phyloP scores from a whole-genome alignment of 92 coral and sea anemone genomes.

The Paramuricea clavata region DNA sequence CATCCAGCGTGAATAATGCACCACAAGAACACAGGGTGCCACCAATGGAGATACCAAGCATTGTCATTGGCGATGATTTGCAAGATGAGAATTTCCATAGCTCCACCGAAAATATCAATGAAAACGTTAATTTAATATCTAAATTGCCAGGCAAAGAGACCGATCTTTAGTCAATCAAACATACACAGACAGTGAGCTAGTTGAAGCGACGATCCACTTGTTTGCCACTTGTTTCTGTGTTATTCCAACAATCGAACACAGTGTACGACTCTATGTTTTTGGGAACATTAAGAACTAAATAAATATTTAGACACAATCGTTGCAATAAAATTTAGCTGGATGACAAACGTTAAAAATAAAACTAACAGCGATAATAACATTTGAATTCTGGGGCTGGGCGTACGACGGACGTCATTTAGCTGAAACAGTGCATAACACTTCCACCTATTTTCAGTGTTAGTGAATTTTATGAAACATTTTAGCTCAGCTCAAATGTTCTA shows the following conservation, averaged over 20 bases:
- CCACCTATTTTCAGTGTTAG: too few relatives aligned
- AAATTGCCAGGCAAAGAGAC: not conserved
- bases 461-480: too few relatives aligned
- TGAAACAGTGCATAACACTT: too few relatives aligned
- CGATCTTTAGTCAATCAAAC: not conserved
- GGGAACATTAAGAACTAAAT: not conserved
- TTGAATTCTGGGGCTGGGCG: too few relatives aligned
- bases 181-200: not conserved
- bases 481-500: too few relatives aligned
- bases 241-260: not conserved
- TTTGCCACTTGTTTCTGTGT: not conserved
- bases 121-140: not conserved
- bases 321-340: too few relatives aligned
- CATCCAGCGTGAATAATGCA: not conserved
- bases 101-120: not conserved
- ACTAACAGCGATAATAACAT: too few relatives aligned
- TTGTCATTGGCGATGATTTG: conserved; percentile 8
- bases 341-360: too few relatives aligned
- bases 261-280: not conserved
- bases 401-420: too few relatives aligned
- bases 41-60: not conserved
- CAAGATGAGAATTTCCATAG: not conserved
- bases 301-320: too few relatives aligned
- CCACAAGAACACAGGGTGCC: conserved; percentile 25
- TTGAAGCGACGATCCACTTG: not conserved